Base-by-base conservation (phyloP, 2,888 invertebrate species). In the Epinotia ramella region DNA sequence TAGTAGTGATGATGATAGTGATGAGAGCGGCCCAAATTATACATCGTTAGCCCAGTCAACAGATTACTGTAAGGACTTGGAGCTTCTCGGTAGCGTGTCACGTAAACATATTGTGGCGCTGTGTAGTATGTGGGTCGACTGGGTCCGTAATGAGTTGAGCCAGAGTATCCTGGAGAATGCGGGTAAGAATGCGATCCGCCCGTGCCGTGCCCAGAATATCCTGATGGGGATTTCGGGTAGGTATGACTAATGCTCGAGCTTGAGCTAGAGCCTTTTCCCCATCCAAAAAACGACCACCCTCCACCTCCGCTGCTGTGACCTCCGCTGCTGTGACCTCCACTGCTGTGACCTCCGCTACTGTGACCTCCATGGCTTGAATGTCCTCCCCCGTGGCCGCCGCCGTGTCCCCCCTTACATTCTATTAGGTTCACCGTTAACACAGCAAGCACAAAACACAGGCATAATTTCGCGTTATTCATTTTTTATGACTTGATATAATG, bases 41-140 rank as follows among this genome's bases (percentile, higher is more conserved):
- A 80, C 63, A 80, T 62, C 1, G 80, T 73, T n/a, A 80, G 59
- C 2, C 80, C 80, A n/a, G 77, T 79, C n/a, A 80, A 71, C 24
- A 80, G 49, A 63, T 80, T 57, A 49, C 77, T 73, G 56, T 78
- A 80, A 18, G 70, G 73, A 59, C 79, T 79, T 12, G 66, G 71
- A 57, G 78, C 73, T 57, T 78, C 57, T 46, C 79, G 67, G 60
- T 79, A 79, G n/a, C 68, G 71, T 11, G 71, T 77, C 18, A 80
- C 76, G 28, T 79, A 79, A 11, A 78, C 68, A 33, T 77, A 40
- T 28, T 79, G 80, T 3, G 80, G 80, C n/a, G 77, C 66, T 6
- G 73, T 64, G 57, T 80, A 76, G 44, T 76, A 77, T 3, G 77
- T 60, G 16, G 77, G 77, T 16, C 57, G 53, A 46, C 64, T 71